phyloP scores from a whole-genome alignment of 1,140 invertebrate genomes.

The Melipona quadrifasciata region DNA sequence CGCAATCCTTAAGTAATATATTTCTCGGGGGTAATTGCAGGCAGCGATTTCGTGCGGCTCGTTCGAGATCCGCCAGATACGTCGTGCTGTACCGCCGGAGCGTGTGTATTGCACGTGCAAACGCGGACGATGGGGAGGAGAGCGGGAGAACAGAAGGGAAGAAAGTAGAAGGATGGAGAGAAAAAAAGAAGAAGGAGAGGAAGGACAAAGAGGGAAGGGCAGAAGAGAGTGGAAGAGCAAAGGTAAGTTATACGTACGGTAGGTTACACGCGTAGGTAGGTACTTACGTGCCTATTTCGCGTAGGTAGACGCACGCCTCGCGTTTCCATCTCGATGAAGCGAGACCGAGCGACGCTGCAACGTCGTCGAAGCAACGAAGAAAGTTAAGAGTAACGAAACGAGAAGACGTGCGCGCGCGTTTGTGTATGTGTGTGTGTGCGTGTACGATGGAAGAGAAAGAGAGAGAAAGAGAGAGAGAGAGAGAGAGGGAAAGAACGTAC shows the following conservation, averaged over 20 bases:
- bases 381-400: not conserved
- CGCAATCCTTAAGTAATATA: slow-evolving; percentile 67
- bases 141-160: not conserved
- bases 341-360: not conserved
- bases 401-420: too few relatives aligned
- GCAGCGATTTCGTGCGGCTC: slow-evolving; percentile 69
- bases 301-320: slow-evolving; percentile 44
- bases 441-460: slow-evolving; percentile 31
- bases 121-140: not conserved
- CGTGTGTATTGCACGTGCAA: slow-evolving; percentile 66
- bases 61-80: slow-evolving; percentile 68
- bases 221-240: not conserved
- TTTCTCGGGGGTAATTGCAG: slow-evolving; percentile 70
- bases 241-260: slow-evolving; percentile 54
- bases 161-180: not conserved
- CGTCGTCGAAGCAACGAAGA: slow-evolving; percentile 9
- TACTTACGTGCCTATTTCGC: slow-evolving; percentile 60
- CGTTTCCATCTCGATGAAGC: slow-evolving; percentile 34
- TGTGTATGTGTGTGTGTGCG: too few relatives aligned
- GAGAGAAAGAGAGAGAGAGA: slow-evolving; percentile 1
- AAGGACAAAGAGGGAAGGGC: not conserved
- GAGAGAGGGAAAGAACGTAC: slow-evolving; percentile 23
- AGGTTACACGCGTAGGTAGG: slow-evolving; percentile 65
- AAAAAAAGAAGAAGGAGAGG: not conserved
- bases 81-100: slow-evolving; percentile 41